phyloP scores from a whole-genome alignment of 2,113 vertebrate genomes.

The Sterrhoptilus dennistouni region DNA sequence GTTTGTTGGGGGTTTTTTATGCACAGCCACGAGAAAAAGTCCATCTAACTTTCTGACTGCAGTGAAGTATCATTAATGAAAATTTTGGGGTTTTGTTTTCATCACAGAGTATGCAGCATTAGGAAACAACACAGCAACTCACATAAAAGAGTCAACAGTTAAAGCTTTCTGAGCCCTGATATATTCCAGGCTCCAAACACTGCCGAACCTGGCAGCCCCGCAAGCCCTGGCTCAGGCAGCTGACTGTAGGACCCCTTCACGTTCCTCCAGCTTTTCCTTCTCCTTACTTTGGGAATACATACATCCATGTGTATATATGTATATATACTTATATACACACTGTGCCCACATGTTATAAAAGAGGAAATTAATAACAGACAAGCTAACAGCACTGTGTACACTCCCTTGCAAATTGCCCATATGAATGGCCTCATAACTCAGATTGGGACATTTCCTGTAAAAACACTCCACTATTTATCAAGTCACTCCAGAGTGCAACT shows the following conservation, averaged over 20 bases:
- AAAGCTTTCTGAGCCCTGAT: not conserved
- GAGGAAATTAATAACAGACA: not conserved
- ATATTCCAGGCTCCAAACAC: rapidly evolving
- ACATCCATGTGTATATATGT: not conserved
- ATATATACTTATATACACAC: not conserved
- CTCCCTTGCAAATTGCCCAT: not conserved
- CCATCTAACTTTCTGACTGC: not conserved
- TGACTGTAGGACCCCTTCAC: not conserved
- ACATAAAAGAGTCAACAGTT: not conserved
- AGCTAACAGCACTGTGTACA: not conserved
- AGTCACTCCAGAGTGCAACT: not conserved
- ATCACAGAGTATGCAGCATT: not conserved
- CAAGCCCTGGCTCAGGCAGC: not conserved
- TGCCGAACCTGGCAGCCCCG: not conserved
- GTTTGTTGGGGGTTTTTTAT: not conserved
- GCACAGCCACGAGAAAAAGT: not conserved
- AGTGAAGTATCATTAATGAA: not conserved
- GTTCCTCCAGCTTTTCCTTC: not conserved
- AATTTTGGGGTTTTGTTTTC: not conserved
- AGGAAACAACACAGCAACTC: not conserved
- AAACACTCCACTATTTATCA: not conserved
- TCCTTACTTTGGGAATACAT: not conserved
- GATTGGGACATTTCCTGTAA: not conserved
- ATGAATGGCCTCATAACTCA: not conserved
- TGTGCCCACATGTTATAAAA: not conserved